A percentile compares a stretch with the other conserved stretches of the same genome.
Evolutionary conservation across 2,888 invertebrate genomes (phyloP).

Genomic region (Ganaspis brasiliensis): DNA sequence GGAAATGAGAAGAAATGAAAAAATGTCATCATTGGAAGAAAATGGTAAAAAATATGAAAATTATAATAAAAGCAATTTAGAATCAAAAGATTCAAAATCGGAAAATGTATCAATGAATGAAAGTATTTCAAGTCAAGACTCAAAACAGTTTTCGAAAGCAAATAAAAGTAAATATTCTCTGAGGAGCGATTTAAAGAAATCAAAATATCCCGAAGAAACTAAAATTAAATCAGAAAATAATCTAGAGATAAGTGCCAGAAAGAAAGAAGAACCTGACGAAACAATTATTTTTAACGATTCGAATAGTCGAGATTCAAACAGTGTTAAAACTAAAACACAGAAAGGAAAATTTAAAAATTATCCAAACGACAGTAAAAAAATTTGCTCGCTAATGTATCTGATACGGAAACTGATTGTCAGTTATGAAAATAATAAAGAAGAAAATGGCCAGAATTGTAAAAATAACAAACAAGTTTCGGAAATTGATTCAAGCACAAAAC

Average conservation of each 20-base stretch:
- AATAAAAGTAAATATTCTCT: background rate
- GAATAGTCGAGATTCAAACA: background rate
- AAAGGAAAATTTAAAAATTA: background rate
- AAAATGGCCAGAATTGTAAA: background rate
- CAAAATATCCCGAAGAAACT: background rate
- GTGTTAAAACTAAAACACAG: background rate
- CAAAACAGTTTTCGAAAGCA: no score
- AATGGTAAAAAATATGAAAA: background rate
- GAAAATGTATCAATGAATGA: no score
- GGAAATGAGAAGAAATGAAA: background rate
- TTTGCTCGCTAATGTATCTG: background rate
- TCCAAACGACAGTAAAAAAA: background rate
- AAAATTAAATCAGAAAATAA: background rate
- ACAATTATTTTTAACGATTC: background rate
- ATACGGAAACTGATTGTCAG: conserved; percentile 15
- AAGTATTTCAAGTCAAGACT: no score
- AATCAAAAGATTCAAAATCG: no score
- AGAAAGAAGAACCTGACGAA: background rate
- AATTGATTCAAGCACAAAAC: background rate
- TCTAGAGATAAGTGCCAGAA: no score
- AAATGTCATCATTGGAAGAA: background rate
- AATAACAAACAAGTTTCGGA: background rate
- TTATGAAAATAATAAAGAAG: background rate
- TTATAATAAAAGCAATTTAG: no score
- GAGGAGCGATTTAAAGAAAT: background rate